These are phyloP conservation scores for Sympetrum striolatum DNA, from an alignment of 2,888 invertebrate genomes.

Conservation along the genomic window DNA sequence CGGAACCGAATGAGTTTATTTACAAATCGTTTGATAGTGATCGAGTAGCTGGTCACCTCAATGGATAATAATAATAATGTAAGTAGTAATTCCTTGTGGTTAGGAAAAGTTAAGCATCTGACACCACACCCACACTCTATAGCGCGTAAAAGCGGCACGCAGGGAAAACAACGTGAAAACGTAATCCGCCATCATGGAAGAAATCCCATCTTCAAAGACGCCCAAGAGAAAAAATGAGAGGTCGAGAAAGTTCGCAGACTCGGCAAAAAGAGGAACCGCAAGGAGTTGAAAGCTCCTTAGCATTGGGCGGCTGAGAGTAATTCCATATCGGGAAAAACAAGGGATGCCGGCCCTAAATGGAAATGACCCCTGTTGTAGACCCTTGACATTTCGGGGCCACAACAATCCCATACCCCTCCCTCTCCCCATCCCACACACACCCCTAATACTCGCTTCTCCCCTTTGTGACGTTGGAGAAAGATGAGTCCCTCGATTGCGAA, in stretches of 20 bases:
- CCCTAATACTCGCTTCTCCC: background rate
- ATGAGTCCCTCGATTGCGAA: background rate
- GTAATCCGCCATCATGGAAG: no score
- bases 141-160: no score
- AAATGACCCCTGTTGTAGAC: background rate
- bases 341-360: background rate
- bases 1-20: no score
- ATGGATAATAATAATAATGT: no score
- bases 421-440: background rate
- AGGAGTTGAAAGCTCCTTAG: background rate
- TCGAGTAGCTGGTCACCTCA: no score
- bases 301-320: background rate
- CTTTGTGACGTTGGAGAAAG: background rate
- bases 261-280: background rate
- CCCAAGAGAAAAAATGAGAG: no score
- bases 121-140: no score
- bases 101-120: no score
- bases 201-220: no score
- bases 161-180: no score
- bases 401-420: background rate
- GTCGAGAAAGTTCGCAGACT: background rate
- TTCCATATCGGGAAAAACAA: background rate
- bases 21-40: no score
- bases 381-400: background rate
- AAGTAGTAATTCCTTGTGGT: no score